A percentile compares a stretch with the other conserved stretches of the same genome.
Evolutionary conservation across 2,113 vertebrate genomes (phyloP).

Genomic region (Percina caprodes): DNA sequence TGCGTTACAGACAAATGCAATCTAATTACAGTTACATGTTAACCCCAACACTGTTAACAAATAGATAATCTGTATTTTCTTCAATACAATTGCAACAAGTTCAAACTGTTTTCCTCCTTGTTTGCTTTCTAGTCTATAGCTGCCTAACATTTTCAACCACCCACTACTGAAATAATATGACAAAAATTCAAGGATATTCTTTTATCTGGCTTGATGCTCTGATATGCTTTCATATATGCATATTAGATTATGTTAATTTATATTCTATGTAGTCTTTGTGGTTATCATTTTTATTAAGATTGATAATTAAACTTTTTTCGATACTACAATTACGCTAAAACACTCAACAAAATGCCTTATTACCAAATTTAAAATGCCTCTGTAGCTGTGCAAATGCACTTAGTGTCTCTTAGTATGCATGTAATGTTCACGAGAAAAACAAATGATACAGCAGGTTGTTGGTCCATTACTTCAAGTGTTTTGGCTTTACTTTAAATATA

Average conservation of each 20-base stretch:
- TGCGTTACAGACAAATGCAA: too few relatives aligned
- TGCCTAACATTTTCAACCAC: not conserved
- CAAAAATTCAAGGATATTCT: slow-evolving; percentile 2
- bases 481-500: too few relatives aligned
- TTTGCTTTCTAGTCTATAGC: not conserved
- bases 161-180: not conserved
- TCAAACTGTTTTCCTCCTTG: not conserved
- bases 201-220: not conserved
- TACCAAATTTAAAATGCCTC: not conserved
- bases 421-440: too few relatives aligned
- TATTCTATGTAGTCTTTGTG: not conserved
- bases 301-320: not conserved
- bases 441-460: too few relatives aligned
- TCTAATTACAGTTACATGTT: too few relatives aligned
- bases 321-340: not conserved
- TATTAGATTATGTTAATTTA: not conserved
- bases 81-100: not conserved
- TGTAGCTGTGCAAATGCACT: too few relatives aligned
- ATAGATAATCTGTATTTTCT: not conserved
- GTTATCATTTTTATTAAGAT: not conserved
- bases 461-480: too few relatives aligned
- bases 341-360: not conserved
- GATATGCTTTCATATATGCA: slow-evolving; percentile 14
- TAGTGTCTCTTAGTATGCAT: too few relatives aligned
- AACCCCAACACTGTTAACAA: too few relatives aligned